Evolutionary conservation across 2,797 vertebrate species (phyloP).

Genomic region (Tarsius wallacei): DNA sequence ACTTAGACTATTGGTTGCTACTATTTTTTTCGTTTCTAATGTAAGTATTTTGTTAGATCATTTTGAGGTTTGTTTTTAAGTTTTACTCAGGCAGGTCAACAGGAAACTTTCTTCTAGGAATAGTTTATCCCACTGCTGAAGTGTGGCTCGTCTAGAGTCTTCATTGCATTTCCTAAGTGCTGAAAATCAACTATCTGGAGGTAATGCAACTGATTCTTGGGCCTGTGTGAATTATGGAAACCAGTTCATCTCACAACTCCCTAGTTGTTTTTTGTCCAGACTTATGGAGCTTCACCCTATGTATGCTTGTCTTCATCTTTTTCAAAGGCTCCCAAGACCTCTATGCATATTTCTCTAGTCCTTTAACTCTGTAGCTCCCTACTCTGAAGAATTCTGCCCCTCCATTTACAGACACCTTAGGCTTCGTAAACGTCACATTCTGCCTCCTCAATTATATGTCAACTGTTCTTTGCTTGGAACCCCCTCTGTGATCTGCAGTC

Average conservation of each 20-base stretch:
- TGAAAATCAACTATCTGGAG: neutral
- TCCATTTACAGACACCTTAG: neutral
- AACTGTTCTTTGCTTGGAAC: neutral
- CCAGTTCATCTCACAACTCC: neutral
- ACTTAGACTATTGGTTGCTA: neutral
- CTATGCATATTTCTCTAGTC: neutral
- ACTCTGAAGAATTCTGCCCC: neutral
- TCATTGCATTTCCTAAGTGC: neutral
- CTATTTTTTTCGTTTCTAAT: neutral
- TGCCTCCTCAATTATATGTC: neutral
- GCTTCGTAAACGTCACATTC: neutral
- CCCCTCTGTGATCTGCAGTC: neutral
- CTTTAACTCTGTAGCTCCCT: neutral
- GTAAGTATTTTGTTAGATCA: neutral
- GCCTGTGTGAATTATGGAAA: neutral
- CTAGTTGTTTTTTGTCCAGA: neutral
- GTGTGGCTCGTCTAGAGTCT: neutral
- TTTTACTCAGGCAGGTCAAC: neutral
- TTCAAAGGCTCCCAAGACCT: neutral
- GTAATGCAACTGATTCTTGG: neutral
- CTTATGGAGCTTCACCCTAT: neutral
- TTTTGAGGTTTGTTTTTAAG: neutral
- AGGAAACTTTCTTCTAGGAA: conserved; percentile 8
- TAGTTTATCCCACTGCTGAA: neutral
- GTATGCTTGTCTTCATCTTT: neutral